Percentiles rank a stretch among this genome's conserved stretches.
Conservation (phyloP, 2,888 invertebrate species). For the Ashinkailepas kermadecensis region DNA sequence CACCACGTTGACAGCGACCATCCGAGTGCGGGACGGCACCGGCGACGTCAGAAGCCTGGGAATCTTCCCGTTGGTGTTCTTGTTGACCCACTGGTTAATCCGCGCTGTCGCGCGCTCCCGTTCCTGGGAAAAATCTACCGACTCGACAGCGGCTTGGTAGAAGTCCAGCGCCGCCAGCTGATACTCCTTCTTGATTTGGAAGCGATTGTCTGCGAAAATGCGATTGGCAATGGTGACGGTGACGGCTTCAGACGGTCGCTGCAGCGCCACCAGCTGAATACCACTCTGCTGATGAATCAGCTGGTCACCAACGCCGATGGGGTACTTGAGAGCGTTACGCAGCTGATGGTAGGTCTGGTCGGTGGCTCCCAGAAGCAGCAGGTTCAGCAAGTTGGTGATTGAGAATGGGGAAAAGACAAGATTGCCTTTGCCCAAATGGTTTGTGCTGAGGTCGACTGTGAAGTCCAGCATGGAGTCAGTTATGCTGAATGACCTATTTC, state of each 20-base stretch:
- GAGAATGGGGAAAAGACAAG: conserved; percentile 44
- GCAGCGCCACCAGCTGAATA: conserved; percentile 20
- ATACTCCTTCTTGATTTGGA: conserved; percentile 24
- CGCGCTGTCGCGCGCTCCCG: conserved; percentile 43
- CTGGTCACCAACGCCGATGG: conserved; percentile 12
- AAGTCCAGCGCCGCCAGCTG: conserved; percentile 25
- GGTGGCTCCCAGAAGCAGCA: conserved; percentile 42
- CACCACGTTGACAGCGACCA: conserved; percentile 59
- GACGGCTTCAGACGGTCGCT: neutral
- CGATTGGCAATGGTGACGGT: conserved; percentile 29
- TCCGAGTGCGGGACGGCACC: conserved; percentile 50
- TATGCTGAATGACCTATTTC: neutral
- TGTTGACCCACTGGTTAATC: conserved; percentile 48
- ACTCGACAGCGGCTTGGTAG: conserved; percentile 52
- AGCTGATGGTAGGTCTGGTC: conserved; percentile 27
- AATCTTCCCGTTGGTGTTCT: conserved; percentile 49
- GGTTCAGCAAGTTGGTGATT: conserved; percentile 41
- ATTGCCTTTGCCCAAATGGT: conserved; percentile 35
- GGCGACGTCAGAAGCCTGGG: conserved; percentile 50
- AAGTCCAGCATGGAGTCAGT: conserved; percentile 7
- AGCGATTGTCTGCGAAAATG: conserved; percentile 26
- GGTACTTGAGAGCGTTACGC: conserved; percentile 26
- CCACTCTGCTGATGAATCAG: conserved; percentile 27
- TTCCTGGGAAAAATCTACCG: conserved; percentile 49
- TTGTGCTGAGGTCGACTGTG: neutral